Percentiles rank a stretch among this genome's conserved stretches.
phyloP scores from a whole-genome alignment of 2,888 invertebrate species.

The Eristalinus sepulchralis region DNA sequence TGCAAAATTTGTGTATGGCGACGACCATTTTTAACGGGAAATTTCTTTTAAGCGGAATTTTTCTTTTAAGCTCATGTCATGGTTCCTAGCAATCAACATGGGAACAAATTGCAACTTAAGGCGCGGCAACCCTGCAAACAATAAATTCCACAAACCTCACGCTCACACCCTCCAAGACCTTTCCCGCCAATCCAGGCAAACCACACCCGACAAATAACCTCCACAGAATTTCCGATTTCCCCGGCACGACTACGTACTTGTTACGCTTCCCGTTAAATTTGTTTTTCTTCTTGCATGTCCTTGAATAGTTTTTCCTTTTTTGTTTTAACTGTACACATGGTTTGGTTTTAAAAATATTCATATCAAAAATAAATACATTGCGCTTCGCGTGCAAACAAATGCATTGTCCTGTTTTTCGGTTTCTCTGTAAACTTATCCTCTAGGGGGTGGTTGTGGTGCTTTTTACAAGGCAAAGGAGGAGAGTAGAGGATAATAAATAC shows the following conservation, averaged over 20 bases:
- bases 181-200: neutral
- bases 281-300: conserved; percentile 4
- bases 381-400: conserved; percentile 50
- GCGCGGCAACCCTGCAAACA: too few species aligned
- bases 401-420: conserved; percentile 29
- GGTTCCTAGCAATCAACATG: too few species aligned
- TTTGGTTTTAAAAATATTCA: conserved; percentile 40
- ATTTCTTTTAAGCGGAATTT: too few species aligned
- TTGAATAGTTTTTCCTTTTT: neutral
- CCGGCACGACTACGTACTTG: conserved; percentile 1
- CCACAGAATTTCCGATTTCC: conserved; percentile 1
- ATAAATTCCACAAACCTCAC: too few species aligned
- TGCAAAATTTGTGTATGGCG: too few species aligned
- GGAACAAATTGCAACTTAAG: too few species aligned
- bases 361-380: conserved; percentile 71
- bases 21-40: too few species aligned
- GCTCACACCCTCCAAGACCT: too few species aligned
- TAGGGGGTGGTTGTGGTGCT: conserved; percentile 28
- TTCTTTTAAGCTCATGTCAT: too few species aligned
- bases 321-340: conserved; percentile 36
- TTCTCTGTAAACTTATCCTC: conserved; percentile 25
- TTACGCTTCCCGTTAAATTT: conserved; percentile 11
- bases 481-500: conserved; percentile 9
- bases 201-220: neutral
- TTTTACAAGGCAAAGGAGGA: conserved; percentile 45